Base-by-base conservation (phyloP, 2,113 vertebrate species). In the Gobio gobio region DNA sequence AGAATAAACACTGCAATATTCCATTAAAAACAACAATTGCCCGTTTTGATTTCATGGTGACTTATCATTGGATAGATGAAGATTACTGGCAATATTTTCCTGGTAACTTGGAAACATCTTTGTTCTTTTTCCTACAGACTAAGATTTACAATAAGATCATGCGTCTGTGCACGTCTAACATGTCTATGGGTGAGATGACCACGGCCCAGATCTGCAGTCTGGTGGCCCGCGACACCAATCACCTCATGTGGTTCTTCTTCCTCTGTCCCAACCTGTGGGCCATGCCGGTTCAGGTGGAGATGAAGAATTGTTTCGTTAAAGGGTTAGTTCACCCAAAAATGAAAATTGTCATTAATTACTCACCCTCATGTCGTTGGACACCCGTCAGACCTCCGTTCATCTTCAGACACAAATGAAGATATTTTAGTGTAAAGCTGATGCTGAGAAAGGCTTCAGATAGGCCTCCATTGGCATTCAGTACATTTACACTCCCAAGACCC, bases 71-170 rank as follows among this genome's bases (percentile, higher is more conserved):
- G 8, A 12, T 24, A 12, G n/a, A 61, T n/a, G n/a, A 61, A 61
- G 58, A 36, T 40, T 40, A 70, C 40, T 1, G 18, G 0, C 33
- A 61, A 10, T 20, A 22, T 43, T 2, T 43, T 33, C 5, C 33
- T 70, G 14, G 29, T 36, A 10, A 20, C 3, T 18, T 66, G 29
- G 29, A 66, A 36, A 36, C 16, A 68, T 36, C 54, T 20, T 68
- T 68, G 26, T 20, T 20, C 10, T 40, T 40, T 54, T 13, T 7
- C 61, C 26, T 20, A 18, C 61, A 80, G 98, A 97, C 97, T 85
- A 99, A 99, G 93, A 99, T 99, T 93, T 99, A 99, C 93, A 98
- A 97, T 89, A 99, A 99, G 93, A 99, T 99, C 84, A 97, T 99
- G 96, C 95, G 96, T 54, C 95, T 99, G 82, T 99, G 98, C 89